phyloP scores from a whole-genome alignment of 64 coral and sea anemone species.

The Pachyseris speciosa region DNA sequence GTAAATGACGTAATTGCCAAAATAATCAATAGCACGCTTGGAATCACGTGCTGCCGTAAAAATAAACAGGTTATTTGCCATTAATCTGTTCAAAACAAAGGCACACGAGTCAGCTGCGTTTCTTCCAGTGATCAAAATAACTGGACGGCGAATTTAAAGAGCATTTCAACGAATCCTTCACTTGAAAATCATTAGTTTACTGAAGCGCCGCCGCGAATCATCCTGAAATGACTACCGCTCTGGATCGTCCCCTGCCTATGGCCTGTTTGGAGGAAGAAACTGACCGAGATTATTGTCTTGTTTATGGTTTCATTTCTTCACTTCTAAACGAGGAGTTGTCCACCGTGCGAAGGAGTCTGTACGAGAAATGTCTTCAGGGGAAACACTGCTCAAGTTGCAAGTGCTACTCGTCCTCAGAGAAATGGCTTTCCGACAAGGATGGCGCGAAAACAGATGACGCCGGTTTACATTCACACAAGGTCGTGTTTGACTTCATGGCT shows the following conservation, averaged over 20 bases:
- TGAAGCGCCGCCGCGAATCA: neutral
- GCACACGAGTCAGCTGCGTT: neutral
- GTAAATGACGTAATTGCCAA: neutral
- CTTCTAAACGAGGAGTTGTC: conserved; percentile 17
- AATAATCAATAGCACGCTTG: neutral
- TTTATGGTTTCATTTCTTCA: conserved; percentile 5
- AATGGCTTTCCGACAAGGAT: neutral
- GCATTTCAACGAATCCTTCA: neutral
- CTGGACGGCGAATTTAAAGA: neutral
- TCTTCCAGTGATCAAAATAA: neutral
- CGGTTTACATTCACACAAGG: conserved; percentile 2
- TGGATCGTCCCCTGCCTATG: conserved; percentile 21
- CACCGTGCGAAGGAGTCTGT: neutral
- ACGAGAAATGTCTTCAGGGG: conserved; percentile 31
- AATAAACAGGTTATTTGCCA: conserved; percentile 17
- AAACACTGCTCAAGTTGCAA: neutral
- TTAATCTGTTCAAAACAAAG: conserved; percentile 24
- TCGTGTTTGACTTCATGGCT: conserved; percentile 60
- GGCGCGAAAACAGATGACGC: neutral
- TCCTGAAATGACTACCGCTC: neutral
- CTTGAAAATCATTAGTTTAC: neutral
- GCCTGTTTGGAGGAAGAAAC: conserved; percentile 29
- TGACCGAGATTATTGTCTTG: neutral
- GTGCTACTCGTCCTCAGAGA: neutral
- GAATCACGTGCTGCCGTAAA: neutral